A percentile compares a stretch with the other conserved stretches of the same genome.
Conservation (phyloP, 2,113 vertebrate genomes). For the Clarias magur region DNA sequence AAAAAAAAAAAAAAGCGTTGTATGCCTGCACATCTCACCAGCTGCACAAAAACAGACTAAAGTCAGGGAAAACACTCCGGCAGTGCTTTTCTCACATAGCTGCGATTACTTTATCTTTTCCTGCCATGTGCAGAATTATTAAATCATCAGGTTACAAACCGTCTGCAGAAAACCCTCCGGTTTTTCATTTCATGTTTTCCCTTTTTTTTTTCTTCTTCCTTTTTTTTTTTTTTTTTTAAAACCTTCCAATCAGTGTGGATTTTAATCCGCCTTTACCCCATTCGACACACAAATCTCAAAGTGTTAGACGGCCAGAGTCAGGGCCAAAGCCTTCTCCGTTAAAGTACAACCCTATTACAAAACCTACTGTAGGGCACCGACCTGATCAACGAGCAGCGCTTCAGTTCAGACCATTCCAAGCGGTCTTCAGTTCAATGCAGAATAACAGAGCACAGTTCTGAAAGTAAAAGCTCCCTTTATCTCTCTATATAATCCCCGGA, state of each 20-base stretch:
- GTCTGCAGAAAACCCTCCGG: background rate
- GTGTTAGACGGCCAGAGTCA: background rate
- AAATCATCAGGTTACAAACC: background rate
- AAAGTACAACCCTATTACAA: background rate
- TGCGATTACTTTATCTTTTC: background rate
- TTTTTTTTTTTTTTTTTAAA: background rate
- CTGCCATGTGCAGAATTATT: background rate
- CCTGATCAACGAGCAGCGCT: background rate
- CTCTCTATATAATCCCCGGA: no score
- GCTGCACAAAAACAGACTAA: background rate
- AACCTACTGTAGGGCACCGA: background rate
- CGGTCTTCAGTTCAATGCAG: no score
- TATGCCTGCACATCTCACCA: slow-evolving; percentile 40
- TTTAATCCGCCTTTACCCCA: background rate
- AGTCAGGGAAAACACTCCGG: slow-evolving; percentile 11
- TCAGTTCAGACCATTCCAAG: no score
- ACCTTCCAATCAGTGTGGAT: background rate
- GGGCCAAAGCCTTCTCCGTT: background rate
- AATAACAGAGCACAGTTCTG: no score
- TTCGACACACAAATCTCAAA: background rate
- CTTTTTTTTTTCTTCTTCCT: background rate
- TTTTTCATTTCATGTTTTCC: background rate
- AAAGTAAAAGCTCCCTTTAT: no score
- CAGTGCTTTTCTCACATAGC: slow-evolving; percentile 1
- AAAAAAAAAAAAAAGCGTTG: no score